phyloP scores from a whole-genome alignment of 2,888 invertebrate species.

The Xanthorhoe spadicearia region DNA sequence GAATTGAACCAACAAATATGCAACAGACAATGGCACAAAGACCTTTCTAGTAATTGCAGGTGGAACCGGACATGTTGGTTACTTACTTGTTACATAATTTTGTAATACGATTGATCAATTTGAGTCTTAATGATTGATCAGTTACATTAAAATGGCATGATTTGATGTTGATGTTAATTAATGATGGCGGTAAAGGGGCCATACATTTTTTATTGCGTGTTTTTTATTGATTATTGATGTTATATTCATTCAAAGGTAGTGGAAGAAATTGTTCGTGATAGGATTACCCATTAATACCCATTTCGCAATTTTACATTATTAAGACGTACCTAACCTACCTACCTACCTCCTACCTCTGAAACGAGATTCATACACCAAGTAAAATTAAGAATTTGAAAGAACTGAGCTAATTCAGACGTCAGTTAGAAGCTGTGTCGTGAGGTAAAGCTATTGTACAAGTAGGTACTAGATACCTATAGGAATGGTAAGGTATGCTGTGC shows the following conservation, averaged over 20 bases:
- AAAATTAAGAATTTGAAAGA: background rate
- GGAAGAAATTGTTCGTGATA: too few species aligned
- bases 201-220: background rate
- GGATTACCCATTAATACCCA: too few species aligned
- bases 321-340: too few species aligned
- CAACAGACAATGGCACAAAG: constrained; percentile 23
- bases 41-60: constrained; percentile 37
- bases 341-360: too few species aligned
- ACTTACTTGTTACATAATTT: constrained; percentile 41
- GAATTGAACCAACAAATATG: constrained; percentile 15
- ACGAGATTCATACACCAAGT: background rate
- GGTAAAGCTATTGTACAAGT: background rate
- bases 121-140: constrained; percentile 42
- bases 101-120: constrained; percentile 36
- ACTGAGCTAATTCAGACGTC: background rate
- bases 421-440: constrained; percentile 9
- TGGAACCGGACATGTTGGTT: constrained; percentile 37
- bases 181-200: constrained; percentile 13
- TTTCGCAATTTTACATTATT: too few species aligned
- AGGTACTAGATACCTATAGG: constrained; percentile 5
- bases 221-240: constrained; percentile 3
- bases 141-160: constrained; percentile 34
- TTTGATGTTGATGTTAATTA: constrained; percentile 36
- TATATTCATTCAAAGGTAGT: background rate
- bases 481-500: constrained; percentile 16